These are phyloP conservation scores for Pelmatolapia mariae DNA, from an alignment of 2,113 vertebrate genomes.

Conservation along the genomic window DNA sequence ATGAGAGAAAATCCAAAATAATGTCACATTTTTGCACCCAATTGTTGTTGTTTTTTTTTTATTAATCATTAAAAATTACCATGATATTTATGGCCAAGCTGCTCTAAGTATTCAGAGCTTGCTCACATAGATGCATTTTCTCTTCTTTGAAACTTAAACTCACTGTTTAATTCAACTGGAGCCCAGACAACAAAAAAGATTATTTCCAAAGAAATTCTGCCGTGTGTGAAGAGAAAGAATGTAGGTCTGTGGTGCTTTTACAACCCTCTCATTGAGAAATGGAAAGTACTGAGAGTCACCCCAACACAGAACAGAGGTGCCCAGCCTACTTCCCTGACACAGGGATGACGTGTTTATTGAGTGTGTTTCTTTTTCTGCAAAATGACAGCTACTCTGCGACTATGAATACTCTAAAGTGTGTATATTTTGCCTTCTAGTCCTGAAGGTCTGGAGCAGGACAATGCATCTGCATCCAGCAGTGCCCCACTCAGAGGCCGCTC, in stretches of 20 bases:
- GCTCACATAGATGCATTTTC: not conserved
- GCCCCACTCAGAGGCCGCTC: slow-evolving; percentile 80
- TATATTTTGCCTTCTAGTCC: slow-evolving; percentile 65
- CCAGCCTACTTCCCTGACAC: not conserved
- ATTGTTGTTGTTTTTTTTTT: accelerated
- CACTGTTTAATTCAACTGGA: not conserved
- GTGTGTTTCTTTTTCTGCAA: not conserved
- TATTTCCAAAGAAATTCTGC: not conserved
- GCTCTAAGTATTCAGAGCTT: not conserved
- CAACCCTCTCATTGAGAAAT: not conserved
- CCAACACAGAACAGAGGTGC: not conserved
- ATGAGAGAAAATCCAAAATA: not conserved
- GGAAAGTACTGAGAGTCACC: not conserved
- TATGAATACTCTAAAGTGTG: not conserved
- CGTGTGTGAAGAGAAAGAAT: accelerated
- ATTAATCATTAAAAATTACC: not conserved
- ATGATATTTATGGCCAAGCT: not conserved
- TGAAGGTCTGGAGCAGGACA: slow-evolving; percentile 89
- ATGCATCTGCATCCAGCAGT: slow-evolving; percentile 78
- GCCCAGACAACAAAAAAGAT: not conserved
- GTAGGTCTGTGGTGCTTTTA: not conserved
- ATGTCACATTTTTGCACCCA: not conserved
- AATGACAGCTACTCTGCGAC: not conserved
- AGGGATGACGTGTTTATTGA: not conserved
- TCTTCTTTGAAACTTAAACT: not conserved